Evolutionary conservation across 2,797 vertebrate species (phyloP).

Genomic region (Borostomias antarcticus): DNA sequence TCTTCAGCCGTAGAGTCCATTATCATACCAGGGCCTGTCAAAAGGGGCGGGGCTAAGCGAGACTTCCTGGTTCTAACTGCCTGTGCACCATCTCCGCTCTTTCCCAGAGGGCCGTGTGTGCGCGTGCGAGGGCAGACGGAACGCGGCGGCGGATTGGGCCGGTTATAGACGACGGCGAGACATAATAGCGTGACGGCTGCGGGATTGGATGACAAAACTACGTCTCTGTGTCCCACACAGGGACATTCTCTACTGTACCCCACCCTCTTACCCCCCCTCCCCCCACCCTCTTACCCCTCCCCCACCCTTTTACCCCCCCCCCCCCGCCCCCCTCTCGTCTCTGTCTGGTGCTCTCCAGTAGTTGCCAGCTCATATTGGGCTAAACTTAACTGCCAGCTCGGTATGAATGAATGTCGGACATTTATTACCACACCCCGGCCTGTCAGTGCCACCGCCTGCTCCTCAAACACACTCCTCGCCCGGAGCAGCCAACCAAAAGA

Average conservation of each 20-base stretch:
- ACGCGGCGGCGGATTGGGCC: constrained; percentile 30
- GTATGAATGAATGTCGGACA: constrained; percentile 61
- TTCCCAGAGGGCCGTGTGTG: background rate
- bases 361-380: constrained; percentile 60
- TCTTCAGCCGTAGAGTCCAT: constrained; percentile 23
- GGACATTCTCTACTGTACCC: constrained; percentile 23
- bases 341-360: constrained; percentile 35
- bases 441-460: constrained; percentile 51
- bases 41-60: background rate
- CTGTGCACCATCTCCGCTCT: background rate
- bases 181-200: constrained; percentile 37
- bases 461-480: constrained; percentile 45
- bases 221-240: constrained; percentile 38
- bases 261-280: background rate
- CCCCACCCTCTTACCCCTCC: background rate
- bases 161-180: constrained; percentile 46
- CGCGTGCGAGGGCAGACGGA: constrained; percentile 40
- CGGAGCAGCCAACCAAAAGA: constrained; percentile 46
- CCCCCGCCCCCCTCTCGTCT: constrained; percentile 7
- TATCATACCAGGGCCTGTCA: constrained; percentile 28
- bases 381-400: constrained; percentile 73
- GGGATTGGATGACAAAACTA: constrained; percentile 50
- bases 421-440: constrained; percentile 69
- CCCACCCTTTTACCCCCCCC: background rate
- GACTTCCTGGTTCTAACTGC: background rate